Base-by-base conservation (phyloP, 1,140 invertebrate species). In the Grapholita molesta region DNA sequence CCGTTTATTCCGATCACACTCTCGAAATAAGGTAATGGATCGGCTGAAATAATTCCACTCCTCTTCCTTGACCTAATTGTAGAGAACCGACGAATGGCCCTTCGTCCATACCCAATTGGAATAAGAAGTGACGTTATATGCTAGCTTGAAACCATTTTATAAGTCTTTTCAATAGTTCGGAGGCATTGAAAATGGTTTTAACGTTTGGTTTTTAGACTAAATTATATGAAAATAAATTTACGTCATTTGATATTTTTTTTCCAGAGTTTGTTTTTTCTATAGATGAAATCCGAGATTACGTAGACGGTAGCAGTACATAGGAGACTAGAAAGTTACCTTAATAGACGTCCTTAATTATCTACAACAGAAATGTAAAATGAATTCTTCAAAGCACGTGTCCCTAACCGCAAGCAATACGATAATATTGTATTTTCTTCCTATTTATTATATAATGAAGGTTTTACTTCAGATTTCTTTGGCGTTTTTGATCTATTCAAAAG, bases 61-160 rank as follows among this genome's bases (percentile, higher is more conserved):
- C 23, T 38, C 9, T 15, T 25, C 55, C 55, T 61, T 61, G 55
- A 61, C 55, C 55, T 15, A 61, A 61, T 61, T 61, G 55, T 21
- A 61, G 28, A 2, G 25, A 15, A 61, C 23, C 24, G 18, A 2
- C 55, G 24, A n/a, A 25, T 61, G 55, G 7, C 55, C 25, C 55
- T 61, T 15, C 12, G 55, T 15, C 15, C 55, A 15, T 61, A 61
- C 28, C 24, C 15, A 15, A 28, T 57, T 61, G n/a, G 55, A 61
- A 61, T 28, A 61, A 25, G 55, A 61, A 28, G 25, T 28, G n/a
- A 61, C n/a, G n/a, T 38, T 1, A 6, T 0, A 48, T 8, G 18
- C 8, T 18, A 18, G 21, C 21, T 48, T 48, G 6, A 48, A 0
- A 21, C 18, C 42, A 21, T 48, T 48, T 5, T 48, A 21, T n/a